Conservation (phyloP, 2,113 vertebrate genomes). For the Boleophthalmus pectinirostris region DNA sequence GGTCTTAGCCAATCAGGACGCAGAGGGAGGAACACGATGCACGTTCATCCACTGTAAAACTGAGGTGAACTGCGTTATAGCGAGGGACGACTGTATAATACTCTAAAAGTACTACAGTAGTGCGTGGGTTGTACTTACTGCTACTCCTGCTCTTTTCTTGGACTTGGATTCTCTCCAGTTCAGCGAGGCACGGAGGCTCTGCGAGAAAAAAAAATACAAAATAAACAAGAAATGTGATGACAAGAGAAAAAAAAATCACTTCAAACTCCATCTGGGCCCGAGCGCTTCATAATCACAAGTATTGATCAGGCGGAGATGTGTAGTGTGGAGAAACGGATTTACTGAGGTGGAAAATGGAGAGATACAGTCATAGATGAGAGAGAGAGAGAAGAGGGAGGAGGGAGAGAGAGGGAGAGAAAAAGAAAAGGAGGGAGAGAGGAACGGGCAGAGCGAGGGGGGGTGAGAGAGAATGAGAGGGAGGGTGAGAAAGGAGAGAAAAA, state of each 20-base stretch:
- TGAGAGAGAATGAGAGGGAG: too few relatives aligned
- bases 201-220: constrained; percentile 29
- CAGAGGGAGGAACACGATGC: too few relatives aligned
- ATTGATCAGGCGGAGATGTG: constrained; percentile 56
- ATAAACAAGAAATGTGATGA: constrained; percentile 38
- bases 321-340: constrained; percentile 42
- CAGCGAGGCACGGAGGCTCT: constrained; percentile 94
- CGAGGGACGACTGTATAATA: too few relatives aligned
- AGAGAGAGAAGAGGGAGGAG: constrained; percentile 2
- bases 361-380: constrained; percentile 21
- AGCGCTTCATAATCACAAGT: constrained; percentile 49
- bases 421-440: too few relatives aligned
- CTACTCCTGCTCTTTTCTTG: constrained; percentile 89
- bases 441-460: too few relatives aligned
- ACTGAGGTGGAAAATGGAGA: constrained; percentile 45
- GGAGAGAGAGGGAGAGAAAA: too few relatives aligned
- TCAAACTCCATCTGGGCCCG: constrained; percentile 58
- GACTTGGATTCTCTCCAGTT: constrained; percentile 93
- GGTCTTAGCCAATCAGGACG: too few relatives aligned
- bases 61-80: too few relatives aligned
- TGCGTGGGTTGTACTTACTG: constrained; percentile 54
- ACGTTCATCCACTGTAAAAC: too few relatives aligned
- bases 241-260: constrained; percentile 4
- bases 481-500: too few relatives aligned
- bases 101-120: too few relatives aligned